phyloP scores from a whole-genome alignment of 35 echinoderm and acorn worm genomes.

The Apostichopus japonicus region DNA sequence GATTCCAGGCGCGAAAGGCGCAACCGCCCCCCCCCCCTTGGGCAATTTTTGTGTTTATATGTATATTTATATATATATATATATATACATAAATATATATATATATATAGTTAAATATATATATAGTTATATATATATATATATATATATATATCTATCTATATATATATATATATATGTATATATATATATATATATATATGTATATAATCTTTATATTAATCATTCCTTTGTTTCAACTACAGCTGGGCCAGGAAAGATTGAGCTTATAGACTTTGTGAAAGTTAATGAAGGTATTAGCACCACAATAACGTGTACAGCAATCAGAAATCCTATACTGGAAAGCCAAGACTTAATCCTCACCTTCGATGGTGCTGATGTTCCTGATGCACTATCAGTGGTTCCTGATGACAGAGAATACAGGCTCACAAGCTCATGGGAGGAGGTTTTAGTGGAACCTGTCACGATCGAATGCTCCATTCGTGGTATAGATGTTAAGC shows the following conservation, averaged over 20 bases:
- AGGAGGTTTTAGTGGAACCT: neutral
- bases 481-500: neutral
- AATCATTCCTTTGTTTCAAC: neutral
- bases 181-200: too few species aligned
- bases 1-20: too few species aligned
- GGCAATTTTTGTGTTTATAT: too few species aligned
- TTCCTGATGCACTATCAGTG: neutral
- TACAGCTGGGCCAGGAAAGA: neutral
- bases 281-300: neutral
- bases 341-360: neutral
- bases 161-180: too few species aligned
- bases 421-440: neutral
- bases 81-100: too few species aligned
- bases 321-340: neutral
- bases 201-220: too few species aligned
- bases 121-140: too few species aligned
- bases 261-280: neutral
- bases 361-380: neutral
- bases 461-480: neutral
- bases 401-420: neutral
- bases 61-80: too few species aligned
- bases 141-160: too few species aligned
- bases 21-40: too few species aligned
- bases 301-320: neutral
- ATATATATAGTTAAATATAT: too few species aligned